Percentiles rank a stretch among this genome's conserved stretches.
Evolutionary conservation across 2,113 vertebrate genomes (phyloP).

Genomic region (Lycaon pictus): DNA sequence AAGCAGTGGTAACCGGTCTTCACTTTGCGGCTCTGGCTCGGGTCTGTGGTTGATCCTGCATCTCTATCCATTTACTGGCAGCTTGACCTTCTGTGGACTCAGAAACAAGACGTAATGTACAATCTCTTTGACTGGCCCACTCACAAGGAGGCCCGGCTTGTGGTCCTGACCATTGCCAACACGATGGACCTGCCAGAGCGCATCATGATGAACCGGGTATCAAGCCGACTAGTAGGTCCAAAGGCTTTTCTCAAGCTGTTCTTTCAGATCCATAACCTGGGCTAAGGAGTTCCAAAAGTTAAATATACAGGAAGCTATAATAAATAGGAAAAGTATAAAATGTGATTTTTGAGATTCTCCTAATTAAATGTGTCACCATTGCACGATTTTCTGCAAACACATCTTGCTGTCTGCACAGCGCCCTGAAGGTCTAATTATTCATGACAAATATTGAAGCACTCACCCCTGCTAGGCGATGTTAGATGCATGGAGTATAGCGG

Average conservation of each 20-base stretch:
- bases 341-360: constrained; percentile 19
- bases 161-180: constrained; percentile 97
- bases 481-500: background rate
- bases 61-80: constrained; percentile 73
- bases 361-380: background rate
- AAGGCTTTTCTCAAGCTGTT: constrained; percentile 25
- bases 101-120: constrained; percentile 98
- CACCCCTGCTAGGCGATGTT: background rate
- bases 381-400: constrained; percentile 17
- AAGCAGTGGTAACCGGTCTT: background rate
- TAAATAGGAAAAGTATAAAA: background rate
- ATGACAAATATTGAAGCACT: background rate
- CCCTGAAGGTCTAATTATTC: constrained; percentile 26
- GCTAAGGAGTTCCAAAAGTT: background rate
- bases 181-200: constrained; percentile 99
- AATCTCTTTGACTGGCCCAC: constrained; percentile 98
- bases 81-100: constrained; percentile 98
- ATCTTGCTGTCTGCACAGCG: background rate
- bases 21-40: background rate
- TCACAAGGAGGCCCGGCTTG: constrained; percentile 92
- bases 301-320: background rate
- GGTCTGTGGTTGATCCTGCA: background rate
- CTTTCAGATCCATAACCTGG: background rate
- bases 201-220: constrained; percentile 97
- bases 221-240: constrained; percentile 94